phyloP scores from a whole-genome alignment of 2,888 invertebrate genomes.

The Eupithecia pulchellata region DNA sequence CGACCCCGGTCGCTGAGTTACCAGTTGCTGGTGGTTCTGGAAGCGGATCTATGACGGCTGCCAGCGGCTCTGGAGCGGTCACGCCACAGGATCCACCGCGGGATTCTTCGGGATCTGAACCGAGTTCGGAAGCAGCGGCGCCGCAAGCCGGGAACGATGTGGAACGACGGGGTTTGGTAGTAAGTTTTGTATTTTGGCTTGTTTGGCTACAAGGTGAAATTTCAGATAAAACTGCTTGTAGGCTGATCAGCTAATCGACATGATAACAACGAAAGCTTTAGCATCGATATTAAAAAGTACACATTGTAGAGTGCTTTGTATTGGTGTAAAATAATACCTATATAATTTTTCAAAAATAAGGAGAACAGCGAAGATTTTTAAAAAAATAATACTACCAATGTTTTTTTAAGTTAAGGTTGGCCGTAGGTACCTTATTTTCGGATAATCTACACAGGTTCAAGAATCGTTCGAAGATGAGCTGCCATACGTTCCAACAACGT shows the following conservation, averaged over 20 bases:
- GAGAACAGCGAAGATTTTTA: not conserved
- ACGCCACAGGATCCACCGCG: slow-evolving; percentile 44
- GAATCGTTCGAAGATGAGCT: slow-evolving; percentile 94
- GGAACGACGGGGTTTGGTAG: slow-evolving; percentile 89
- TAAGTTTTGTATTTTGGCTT: slow-evolving; percentile 29
- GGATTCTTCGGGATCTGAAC: slow-evolving; percentile 49
- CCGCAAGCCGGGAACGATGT: slow-evolving; percentile 81
- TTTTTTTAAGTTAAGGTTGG: not conserved
- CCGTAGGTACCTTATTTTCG: not conserved
- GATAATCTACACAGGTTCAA: slow-evolving; percentile 71
- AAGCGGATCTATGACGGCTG: slow-evolving; percentile 29
- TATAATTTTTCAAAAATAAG: not conserved
- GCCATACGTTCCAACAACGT: slow-evolving; percentile 95
- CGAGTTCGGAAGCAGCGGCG: slow-evolving; percentile 46
- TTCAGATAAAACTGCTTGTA: not conserved
- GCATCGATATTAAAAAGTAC: not conserved
- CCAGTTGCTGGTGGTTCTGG: slow-evolving; percentile 36
- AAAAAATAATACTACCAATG: not conserved
- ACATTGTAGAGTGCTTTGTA: not conserved
- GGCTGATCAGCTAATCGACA: not conserved
- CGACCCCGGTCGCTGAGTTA: slow-evolving; percentile 38
- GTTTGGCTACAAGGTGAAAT: not conserved
- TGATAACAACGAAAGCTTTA: not conserved
- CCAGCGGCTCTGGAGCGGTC: slow-evolving; percentile 29
- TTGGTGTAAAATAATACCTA: not conserved